phyloP scores from a whole-genome alignment of 2,888 invertebrate species.

The Clistopyga incitator region DNA sequence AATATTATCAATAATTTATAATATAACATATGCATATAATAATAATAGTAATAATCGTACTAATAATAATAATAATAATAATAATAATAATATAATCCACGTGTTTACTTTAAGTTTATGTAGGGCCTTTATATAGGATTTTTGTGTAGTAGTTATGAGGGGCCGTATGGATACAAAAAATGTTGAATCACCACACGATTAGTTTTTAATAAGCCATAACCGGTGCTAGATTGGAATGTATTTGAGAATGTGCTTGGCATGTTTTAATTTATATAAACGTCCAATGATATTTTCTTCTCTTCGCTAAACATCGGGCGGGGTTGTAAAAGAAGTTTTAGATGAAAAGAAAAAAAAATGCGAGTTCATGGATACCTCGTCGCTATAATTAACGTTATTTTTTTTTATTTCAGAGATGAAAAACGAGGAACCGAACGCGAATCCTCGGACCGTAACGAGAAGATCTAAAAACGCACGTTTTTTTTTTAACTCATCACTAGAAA shows the following conservation, averaged over 20 bases:
- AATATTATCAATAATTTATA: slow-evolving; percentile 71
- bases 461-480: slow-evolving; percentile 58
- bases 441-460: slow-evolving; percentile 65
- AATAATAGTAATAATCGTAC: slow-evolving; percentile 58
- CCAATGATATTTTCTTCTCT: slow-evolving; percentile 21
- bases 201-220: slow-evolving; percentile 62
- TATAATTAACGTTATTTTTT: slow-evolving; percentile 45
- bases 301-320: slow-evolving; percentile 1
- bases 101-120: slow-evolving; percentile 69
- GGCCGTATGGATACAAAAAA: slow-evolving; percentile 45
- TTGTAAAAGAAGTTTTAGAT: slow-evolving; percentile 40
- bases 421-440: slow-evolving; percentile 63
- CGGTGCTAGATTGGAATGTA: slow-evolving; percentile 66
- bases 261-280: slow-evolving; percentile 48
- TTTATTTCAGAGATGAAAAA: slow-evolving; percentile 48
- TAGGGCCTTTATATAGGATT: slow-evolving; percentile 72
- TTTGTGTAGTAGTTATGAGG: slow-evolving; percentile 59
- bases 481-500: slow-evolving; percentile 52
- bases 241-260: slow-evolving; percentile 62
- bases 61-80: slow-evolving; percentile 29
- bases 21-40: slow-evolving; percentile 45
- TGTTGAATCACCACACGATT: slow-evolving; percentile 49
- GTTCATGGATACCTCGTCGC: slow-evolving; percentile 36
- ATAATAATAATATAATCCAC: slow-evolving; percentile 66
- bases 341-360: slow-evolving; percentile 12